Conservation (phyloP, 2,797 vertebrate species). For the Cynopterus sphinx region DNA sequence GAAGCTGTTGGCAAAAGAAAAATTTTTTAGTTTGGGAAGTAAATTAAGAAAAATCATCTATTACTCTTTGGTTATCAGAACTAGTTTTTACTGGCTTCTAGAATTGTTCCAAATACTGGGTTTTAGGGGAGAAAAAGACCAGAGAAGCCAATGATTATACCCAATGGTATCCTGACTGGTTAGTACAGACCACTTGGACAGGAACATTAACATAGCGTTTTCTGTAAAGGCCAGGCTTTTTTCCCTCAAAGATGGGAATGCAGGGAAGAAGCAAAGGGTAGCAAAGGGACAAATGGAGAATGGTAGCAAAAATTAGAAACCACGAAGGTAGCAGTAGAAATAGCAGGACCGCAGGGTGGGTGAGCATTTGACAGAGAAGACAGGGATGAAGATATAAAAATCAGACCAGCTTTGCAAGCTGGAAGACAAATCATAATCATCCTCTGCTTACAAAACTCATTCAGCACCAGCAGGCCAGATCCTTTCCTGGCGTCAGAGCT, state of each 20-base stretch:
- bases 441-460: background rate
- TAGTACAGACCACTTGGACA: background rate
- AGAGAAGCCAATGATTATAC: background rate
- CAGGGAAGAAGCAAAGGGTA: background rate
- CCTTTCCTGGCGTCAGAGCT: background rate
- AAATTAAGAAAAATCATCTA: background rate
- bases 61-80: background rate
- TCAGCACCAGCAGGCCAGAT: background rate
- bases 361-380: background rate
- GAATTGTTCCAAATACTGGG: background rate
- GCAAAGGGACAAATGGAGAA: background rate
- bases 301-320: background rate
- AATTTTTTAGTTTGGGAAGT: background rate
- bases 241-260: background rate
- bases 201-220: background rate
- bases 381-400: background rate
- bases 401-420: background rate
- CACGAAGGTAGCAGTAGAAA: background rate
- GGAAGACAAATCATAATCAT: background rate
- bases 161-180: background rate
- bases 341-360: background rate
- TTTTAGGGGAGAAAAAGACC: background rate
- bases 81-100: background rate
- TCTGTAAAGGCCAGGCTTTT: background rate
- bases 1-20: background rate